A percentile compares a stretch with the other conserved stretches of the same genome.
phyloP scores from a whole-genome alignment of 2,797 vertebrate species.

The Betta splendens region DNA sequence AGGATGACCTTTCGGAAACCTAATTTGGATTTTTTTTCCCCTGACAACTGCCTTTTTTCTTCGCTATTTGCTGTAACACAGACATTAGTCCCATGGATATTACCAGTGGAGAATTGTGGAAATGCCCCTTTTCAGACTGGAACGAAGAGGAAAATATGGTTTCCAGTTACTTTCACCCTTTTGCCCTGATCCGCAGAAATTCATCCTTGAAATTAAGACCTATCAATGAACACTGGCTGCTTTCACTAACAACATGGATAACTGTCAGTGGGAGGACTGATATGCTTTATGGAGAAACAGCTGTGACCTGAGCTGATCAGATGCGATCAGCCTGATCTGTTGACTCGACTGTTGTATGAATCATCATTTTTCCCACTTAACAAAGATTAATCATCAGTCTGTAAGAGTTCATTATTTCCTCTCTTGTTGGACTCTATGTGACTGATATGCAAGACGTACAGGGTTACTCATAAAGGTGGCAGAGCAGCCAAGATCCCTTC shows the following conservation, averaged over 20 bases:
- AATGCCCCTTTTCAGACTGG: constrained; percentile 41
- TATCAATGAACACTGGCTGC: constrained; percentile 58
- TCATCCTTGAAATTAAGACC: constrained; percentile 58
- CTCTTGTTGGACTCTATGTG: constrained; percentile 50
- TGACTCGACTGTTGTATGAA: constrained; percentile 57
- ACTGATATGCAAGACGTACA: constrained; percentile 59
- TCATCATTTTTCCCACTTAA: constrained; percentile 49
- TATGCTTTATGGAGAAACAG: constrained; percentile 49
- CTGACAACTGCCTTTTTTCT: constrained; percentile 61
- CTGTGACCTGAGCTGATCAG: constrained; percentile 54
- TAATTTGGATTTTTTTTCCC: constrained; percentile 77
- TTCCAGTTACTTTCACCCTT: constrained; percentile 40
- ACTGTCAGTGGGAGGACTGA: constrained; percentile 49
- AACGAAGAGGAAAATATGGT: constrained; percentile 47
- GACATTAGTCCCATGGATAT: constrained; percentile 73
- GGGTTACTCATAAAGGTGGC: constrained; percentile 48
- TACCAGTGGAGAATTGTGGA: constrained; percentile 55
- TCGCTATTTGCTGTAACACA: constrained; percentile 63
- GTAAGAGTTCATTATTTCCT: constrained; percentile 54
- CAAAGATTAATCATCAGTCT: constrained; percentile 59
- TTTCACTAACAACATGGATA: constrained; percentile 64
- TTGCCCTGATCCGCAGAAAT: constrained; percentile 44
- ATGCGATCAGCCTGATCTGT: too few relatives aligned
- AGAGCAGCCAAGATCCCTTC: constrained; percentile 47
- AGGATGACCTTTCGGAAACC: constrained; percentile 82